Conservation (phyloP, 1,140 invertebrate genomes). For the Aphelenchoides fujianensis region DNA sequence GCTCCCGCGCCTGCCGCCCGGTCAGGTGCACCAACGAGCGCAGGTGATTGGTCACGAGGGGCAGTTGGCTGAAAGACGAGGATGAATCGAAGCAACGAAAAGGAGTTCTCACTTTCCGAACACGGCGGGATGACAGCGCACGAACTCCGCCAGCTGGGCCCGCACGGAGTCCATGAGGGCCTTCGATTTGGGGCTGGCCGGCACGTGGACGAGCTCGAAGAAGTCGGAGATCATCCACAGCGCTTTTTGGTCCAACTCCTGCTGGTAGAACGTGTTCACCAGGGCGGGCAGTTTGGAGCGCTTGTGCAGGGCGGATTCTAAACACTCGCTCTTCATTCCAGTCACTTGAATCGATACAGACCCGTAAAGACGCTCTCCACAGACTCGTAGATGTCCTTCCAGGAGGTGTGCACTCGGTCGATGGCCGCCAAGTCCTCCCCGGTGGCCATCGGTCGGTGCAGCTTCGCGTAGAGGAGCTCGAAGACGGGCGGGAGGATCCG, state of each 20-base stretch:
- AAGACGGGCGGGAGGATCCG: not conserved
- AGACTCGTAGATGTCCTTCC: not conserved
- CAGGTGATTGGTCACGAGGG: not conserved
- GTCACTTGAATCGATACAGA: not conserved
- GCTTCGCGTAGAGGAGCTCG: not conserved
- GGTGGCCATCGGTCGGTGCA: too few relatives aligned
- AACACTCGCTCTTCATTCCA: too few relatives aligned
- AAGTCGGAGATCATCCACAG: not conserved
- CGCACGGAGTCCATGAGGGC: not conserved
- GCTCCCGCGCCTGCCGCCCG: not conserved
- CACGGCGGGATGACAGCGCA: not conserved
- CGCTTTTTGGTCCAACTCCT: constrained; percentile 4
- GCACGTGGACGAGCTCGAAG: not conserved
- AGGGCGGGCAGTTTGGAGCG: not conserved
- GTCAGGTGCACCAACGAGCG: not conserved
- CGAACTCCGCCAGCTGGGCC: not conserved
- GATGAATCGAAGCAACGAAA: not conserved
- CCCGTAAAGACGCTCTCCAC: not conserved
- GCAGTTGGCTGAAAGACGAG: not conserved
- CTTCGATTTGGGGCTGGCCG: not conserved
- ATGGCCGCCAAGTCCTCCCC: not conserved
- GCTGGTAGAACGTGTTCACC: not conserved
- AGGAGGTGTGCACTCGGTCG: not conserved
- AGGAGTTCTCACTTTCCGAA: not conserved
- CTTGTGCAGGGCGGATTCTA: not conserved